phyloP scores from a whole-genome alignment of 2,113 vertebrate species.

The Charadrius vociferus region DNA sequence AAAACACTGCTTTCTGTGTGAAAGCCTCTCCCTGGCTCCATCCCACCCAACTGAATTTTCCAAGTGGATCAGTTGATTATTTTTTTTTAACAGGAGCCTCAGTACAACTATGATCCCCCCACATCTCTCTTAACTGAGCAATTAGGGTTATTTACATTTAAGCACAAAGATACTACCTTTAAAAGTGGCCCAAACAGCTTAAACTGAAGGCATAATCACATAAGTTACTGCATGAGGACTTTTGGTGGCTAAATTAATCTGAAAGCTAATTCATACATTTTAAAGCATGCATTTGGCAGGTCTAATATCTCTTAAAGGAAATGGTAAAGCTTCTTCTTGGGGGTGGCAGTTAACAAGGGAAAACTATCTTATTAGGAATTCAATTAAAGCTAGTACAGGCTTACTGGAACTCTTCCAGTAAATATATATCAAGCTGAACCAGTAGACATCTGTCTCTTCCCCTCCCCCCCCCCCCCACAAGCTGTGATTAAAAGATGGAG shows the following conservation, averaged over 20 bases:
- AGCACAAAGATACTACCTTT: background rate
- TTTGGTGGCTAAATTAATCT: background rate
- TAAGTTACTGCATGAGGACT: background rate
- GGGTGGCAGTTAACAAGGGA: background rate
- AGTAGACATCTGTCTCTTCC: background rate
- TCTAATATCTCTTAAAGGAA: constrained; percentile 16
- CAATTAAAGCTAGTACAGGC: background rate
- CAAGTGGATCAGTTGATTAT: background rate
- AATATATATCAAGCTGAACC: background rate
- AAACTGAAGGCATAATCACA: background rate
- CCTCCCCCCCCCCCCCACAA: no score
- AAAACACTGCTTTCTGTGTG: background rate
- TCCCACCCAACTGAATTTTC: background rate
- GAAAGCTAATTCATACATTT: background rate
- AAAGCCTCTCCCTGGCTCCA: background rate
- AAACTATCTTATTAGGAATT: constrained; percentile 3
- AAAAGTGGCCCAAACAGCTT: background rate
- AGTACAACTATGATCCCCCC: fast-evolving
- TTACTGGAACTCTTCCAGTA: background rate
- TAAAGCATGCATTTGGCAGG: background rate
- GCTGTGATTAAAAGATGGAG: background rate
- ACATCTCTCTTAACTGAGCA: background rate
- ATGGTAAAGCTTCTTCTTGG: background rate
- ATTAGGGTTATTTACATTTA: background rate
- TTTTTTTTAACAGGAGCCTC: background rate